phyloP scores from a whole-genome alignment of 2,888 invertebrate species.

The Agonum fuliginosum region DNA sequence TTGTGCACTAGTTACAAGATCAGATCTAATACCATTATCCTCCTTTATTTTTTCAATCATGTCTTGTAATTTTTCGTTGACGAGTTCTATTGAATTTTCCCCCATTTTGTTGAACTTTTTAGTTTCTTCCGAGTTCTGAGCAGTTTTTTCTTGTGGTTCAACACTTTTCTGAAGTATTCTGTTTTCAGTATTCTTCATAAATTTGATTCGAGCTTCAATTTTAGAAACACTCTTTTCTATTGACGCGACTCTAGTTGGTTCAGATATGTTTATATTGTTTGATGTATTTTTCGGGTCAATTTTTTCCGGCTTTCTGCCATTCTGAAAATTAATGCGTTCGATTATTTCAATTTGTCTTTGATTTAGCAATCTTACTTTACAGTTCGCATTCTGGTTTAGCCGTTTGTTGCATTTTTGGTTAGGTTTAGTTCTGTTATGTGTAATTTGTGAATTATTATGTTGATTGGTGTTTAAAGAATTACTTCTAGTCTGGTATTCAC shows the following conservation, averaged over 20 bases:
- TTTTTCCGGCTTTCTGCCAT: background rate
- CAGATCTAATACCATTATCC: background rate
- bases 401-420: background rate
- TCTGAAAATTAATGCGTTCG: conserved; percentile 1
- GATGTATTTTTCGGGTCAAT: background rate
- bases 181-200: conserved; percentile 18
- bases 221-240: background rate
- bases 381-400: background rate
- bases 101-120: background rate
- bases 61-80: conserved; percentile 23
- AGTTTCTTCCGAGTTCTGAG: background rate
- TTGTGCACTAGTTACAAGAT: background rate
- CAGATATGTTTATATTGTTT: background rate
- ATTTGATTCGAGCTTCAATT: background rate
- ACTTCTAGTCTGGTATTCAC: background rate
- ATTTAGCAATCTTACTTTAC: background rate
- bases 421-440: background rate
- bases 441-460: background rate
- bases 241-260: background rate
- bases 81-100: background rate
- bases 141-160: background rate
- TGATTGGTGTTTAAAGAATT: background rate
- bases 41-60: conserved; percentile 11
- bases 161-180: background rate
- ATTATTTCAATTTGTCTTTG: conserved; percentile 6